These are phyloP conservation scores for Ophion costatus DNA, from an alignment of 2,888 invertebrate species.

Conservation along the genomic window DNA sequence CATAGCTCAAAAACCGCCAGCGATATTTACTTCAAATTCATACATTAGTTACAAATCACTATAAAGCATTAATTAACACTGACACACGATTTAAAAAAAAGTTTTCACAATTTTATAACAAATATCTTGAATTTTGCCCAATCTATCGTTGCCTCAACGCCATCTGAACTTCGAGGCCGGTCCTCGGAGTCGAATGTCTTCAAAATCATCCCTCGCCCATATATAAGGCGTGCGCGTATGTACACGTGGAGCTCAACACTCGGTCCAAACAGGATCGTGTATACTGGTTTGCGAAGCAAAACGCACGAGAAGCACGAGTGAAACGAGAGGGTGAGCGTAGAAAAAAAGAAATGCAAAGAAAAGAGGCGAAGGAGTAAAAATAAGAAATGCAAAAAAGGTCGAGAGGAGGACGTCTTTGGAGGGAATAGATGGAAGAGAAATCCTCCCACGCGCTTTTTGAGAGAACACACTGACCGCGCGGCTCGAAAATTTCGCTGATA, in stretches of 20 bases:
- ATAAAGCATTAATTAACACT: too few species aligned
- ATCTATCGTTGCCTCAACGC: too few species aligned
- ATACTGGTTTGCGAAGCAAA: constrained; percentile 43
- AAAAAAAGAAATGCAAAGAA: constrained; percentile 49
- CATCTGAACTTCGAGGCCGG: too few species aligned
- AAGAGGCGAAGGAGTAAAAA: constrained; percentile 59
- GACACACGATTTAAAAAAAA: too few species aligned
- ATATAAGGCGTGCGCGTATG: not conserved
- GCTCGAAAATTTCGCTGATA: constrained; percentile 80
- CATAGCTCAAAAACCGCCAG: too few species aligned
- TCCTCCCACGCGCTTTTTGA: constrained; percentile 78
- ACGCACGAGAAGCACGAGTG: constrained; percentile 36
- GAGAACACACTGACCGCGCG: constrained; percentile 66
- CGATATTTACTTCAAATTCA: too few species aligned
- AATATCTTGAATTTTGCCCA: too few species aligned
- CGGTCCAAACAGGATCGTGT: constrained; percentile 27
- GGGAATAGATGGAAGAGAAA: constrained; percentile 71
- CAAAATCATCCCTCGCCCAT: not conserved
- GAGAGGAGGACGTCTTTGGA: constrained; percentile 47
- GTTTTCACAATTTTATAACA: too few species aligned
- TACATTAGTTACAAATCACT: too few species aligned
- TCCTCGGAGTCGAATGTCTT: too few species aligned
- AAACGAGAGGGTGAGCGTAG: constrained; percentile 29
- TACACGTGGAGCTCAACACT: constrained; percentile 1
- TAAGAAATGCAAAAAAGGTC: constrained; percentile 55